Base-by-base conservation (phyloP, 2,113 vertebrate species). In the Chaetodon trifascialis region DNA sequence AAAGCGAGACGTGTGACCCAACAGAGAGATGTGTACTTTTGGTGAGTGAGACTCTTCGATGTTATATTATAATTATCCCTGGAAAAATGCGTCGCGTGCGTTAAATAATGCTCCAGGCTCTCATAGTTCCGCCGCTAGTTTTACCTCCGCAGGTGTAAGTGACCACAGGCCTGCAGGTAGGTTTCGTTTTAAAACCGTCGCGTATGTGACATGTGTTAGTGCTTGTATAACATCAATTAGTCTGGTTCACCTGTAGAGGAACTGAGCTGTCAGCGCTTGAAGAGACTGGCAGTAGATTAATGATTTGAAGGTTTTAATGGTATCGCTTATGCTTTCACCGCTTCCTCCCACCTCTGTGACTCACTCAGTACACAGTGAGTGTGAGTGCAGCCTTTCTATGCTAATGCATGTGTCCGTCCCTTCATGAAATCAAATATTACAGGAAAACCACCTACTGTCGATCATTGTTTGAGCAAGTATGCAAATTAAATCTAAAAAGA, bases 1-100 rank as follows among this genome's bases (percentile, higher is more conserved):
- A 8, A 1, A 81, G 5, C 7, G 10, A 69, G 36, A 23, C 10
- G 7, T 15, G 2, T 5, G 7, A 5, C 5, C 7, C 14, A 23
- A 16, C 2, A 6, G 23, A 74, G 62, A 80, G 46, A 94, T 94
- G 93, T 94, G 90, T 52, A 25, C 23, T 21, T 93, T 92, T 54
- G 93, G 93, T 94, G 73, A 93, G 93, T 90, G 17, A 3, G 17
- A 40, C 3, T 44, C 15, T 34, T 3, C 1, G 7, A 9, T 38
- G 11, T 7, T 6, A 2, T 23, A 2, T 64, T 16, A 6, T 1
- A 2, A 11, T 12, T 62, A 40, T 21, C 9, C n/a, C 1, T 17
- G 21, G 0, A 9, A 7, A 6, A 59, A 36, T 0, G 1, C 0
- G 4, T 59, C 52, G 14, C 15, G 4, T 23, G 30, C 34, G 3